Evolutionary conservation across 2,888 invertebrate species (phyloP), one percentile per base, ranked within the genome.

Genomic region (Acrobeloides nanus): DNA sequence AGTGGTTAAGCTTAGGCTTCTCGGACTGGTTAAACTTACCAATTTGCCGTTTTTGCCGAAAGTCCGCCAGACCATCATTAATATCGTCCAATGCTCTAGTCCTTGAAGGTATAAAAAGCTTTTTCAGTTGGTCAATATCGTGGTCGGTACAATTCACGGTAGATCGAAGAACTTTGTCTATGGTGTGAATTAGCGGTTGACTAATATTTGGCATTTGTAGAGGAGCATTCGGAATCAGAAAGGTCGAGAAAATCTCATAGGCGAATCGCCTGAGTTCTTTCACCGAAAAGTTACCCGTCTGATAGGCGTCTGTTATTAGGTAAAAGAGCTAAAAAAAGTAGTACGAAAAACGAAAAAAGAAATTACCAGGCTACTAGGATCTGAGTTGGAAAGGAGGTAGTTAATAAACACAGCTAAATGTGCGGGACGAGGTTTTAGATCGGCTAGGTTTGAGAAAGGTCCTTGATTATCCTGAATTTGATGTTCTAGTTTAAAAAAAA

Each of bases 201-300:
- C 64, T 49, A 25, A 63, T 61, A 45, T 66, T 64, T 26, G 66
- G 61, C 44, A 71, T 55, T 40, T 59, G 55, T 44, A 71, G 57
- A 10, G 71, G 71, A 7, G 71, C 68, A 38, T 66, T 67, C n/a
- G 71, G 71, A 48, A 71, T 64, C 44, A 71, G 57, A 46, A 70
- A 71, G 17, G 71, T 71, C 17, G 71, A 69, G 51, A 71, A 71
- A 38, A 71, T 65, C 48, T 97, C 95, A 79, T 93, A 95, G 3
- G 93, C 93, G 93, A 95, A 97, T 75, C 90, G 87, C 46, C 88
- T 83, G 82, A 93, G 85, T 72, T 95, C 90, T 77, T 87, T 85
- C 45, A 83, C 80, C 61, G 83, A 84, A 41, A 87, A 87, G 20
- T 72, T 59, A 18, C 59, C 57, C 26, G 67, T 68, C 72, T 87